Conservation (phyloP, 2,888 invertebrate species). For the Volucella bombylans region DNA sequence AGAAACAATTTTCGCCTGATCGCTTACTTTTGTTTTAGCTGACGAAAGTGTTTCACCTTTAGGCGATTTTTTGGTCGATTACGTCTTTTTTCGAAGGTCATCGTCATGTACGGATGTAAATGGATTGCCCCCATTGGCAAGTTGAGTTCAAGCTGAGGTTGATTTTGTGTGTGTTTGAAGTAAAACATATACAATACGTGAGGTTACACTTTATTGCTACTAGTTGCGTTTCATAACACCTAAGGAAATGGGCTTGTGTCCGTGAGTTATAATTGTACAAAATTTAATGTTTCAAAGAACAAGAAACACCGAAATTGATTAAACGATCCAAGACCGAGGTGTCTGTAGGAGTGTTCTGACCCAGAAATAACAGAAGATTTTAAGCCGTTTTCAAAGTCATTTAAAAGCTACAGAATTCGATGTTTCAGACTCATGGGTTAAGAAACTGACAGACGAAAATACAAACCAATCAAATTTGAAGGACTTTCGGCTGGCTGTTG, state of each 20-base stretch:
- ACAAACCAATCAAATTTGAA: no score
- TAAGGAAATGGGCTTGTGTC: no score
- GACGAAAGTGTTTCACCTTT: constrained; percentile 10
- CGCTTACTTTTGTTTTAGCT: constrained; percentile 1
- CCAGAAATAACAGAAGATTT: not conserved
- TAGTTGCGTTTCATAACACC: not conserved
- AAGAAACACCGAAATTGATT: not conserved
- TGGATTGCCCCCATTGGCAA: not conserved
- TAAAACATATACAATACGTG: no score
- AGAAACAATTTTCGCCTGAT: not conserved
- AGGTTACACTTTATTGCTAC: not conserved
- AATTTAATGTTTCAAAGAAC: no score
- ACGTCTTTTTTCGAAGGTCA: constrained; percentile 21
- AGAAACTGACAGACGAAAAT: no score
- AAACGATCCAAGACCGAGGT: not conserved
- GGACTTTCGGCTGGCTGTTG: no score
- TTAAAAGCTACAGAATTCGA: no score
- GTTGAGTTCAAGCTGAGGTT: constrained; percentile 33
- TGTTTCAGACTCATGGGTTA: no score
- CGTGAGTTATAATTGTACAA: no score
- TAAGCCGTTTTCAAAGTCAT: no score
- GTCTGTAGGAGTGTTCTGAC: constrained; percentile 3
- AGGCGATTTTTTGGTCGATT: constrained; percentile 4
- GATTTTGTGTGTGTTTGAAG: constrained; percentile 5
- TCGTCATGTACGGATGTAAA: not conserved